Base-by-base conservation (phyloP, 2,888 invertebrate genomes). In the Alitta virens region DNA sequence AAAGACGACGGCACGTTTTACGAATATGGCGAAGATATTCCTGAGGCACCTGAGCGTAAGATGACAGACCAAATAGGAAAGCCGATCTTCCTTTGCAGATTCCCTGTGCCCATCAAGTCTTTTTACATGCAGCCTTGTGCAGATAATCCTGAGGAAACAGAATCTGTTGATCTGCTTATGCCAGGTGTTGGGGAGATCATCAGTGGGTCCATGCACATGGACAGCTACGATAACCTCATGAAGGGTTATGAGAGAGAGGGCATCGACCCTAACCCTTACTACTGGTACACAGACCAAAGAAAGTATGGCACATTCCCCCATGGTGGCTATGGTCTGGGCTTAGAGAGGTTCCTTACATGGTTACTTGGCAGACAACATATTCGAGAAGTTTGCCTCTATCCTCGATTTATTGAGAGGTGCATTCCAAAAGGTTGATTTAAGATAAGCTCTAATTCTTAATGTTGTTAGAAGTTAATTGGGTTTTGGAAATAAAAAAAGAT, bases 11-110 rank as follows among this genome's bases (percentile, higher is more conserved):
- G 97, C 0, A 89, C 89, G 0, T 94, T 91, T 81, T 99, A 97
- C 78, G 96, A 97, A 84, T 96, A 93, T 83, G 99, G 99, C 74
- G 99, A 99, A 91, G 98, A 98, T 77, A 98, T 98, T 78, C 98
- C 98, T 0, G 99, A 99, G 84, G 94, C 92, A 85, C 98, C 99
- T 0, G 99, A 99, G 81, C 87, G 99, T 61, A 94, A 94, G 84
- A 99, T 99, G 99, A 99, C 98, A 0, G 99, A 99, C 80, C 83
- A 89, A 67, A 95, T 99, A 65, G 94, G 94, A 71, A 91, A 91
- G 72, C 98, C 98, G 0, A 97, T 99, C 67, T 89, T 99, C 84
- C 85, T 99, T 62, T 93, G 93, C 79, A 88, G 92, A 66, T 99
- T 99, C 82, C 98, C 98, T 0, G 90, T 90, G 0, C 90, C 90